Evolutionary conservation across 2,888 invertebrate genomes (phyloP), one percentile per base, ranked within the genome.

Genomic region (Unio pictorum): DNA sequence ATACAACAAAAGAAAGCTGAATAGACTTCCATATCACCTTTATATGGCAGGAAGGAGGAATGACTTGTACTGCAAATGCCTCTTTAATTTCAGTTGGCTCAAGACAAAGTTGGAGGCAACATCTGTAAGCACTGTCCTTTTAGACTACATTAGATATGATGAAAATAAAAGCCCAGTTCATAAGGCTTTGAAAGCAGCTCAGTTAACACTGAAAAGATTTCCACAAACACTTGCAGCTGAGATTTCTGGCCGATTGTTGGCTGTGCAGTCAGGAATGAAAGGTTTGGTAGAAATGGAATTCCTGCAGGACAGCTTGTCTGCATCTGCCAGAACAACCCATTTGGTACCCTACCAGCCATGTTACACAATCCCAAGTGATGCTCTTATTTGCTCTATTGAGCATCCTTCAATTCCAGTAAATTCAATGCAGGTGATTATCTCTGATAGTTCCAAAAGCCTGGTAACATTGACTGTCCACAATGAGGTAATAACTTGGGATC

Each of bases 1-100:
- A n/a, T 89, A 81, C 79, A 89, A 89, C 76, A 82, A 82, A 67
- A 69, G 89, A 55, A 89, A 87, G 71, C 71, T 89, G 68, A 85
- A 81, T 67, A 85, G 88, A 70, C 72, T 89, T 57, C 89, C 88
- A 6, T 86, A 79, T 72, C 87, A 88, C 64, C 79, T 89, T 45
- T 76, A 78, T 45, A 73, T 80, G 55, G 83, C 84, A 30, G 68
- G 75, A 20, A 75, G 86, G 65, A 95, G 96, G 87, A 94, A 94
- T 68, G 98, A 98, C 90, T 91, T 99, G 17, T 96, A 96, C 87
- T 94, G 94, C 55, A 93, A 96, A 85, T 98, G 98, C 0, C 92
- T 99, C 0, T 98, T 98, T 90, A 98, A 97, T 90, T 98, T 97
- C 89, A 95, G 96, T 85, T 99, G 98, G 97, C 92, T 99, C 0